Evolutionary conservation across 2,113 vertebrate genomes (phyloP).

Genomic region (Thamnaconus septentrionalis): DNA sequence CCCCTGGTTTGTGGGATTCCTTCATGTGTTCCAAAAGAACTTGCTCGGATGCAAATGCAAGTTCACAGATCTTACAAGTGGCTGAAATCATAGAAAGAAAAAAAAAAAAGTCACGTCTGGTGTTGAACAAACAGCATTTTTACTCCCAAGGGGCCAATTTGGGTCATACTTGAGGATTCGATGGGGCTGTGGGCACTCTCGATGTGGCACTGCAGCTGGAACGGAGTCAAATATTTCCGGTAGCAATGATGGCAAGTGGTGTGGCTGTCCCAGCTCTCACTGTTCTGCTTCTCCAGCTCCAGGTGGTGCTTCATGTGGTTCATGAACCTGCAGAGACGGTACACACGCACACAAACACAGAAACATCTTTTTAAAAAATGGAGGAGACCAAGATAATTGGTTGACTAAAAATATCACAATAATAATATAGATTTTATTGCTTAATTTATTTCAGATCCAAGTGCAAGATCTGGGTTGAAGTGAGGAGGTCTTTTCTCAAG

Average conservation of each 20-base stretch:
- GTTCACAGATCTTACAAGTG: conserved; percentile 97
- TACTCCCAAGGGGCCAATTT: background rate
- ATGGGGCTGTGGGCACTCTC: conserved; percentile 94
- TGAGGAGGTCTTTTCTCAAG: no score
- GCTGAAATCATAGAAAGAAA: conserved; percentile 68
- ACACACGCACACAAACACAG: background rate
- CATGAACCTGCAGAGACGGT: conserved; percentile 87
- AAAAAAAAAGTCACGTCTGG: conserved; percentile 5
- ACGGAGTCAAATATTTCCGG: conserved; percentile 93
- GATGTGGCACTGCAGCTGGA: conserved; percentile 98
- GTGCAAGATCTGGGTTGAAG: no score
- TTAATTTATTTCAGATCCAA: no score
- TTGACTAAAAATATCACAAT: no score
- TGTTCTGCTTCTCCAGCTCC: conserved; percentile 97
- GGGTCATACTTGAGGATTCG: conserved; percentile 87
- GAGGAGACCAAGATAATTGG: no score
- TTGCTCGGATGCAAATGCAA: conserved; percentile 97
- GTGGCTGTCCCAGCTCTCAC: conserved; percentile 97
- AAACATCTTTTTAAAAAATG: background rate
- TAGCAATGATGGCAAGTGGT: conserved; percentile 98
- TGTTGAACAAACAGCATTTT: background rate
- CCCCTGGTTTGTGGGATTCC: conserved; percentile 97
- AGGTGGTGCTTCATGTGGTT: conserved; percentile 99
- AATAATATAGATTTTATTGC: no score
- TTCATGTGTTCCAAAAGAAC: conserved; percentile 98